Base-by-base conservation (phyloP, 2,113 vertebrate genomes). In the Neodon shergylaensis region DNA sequence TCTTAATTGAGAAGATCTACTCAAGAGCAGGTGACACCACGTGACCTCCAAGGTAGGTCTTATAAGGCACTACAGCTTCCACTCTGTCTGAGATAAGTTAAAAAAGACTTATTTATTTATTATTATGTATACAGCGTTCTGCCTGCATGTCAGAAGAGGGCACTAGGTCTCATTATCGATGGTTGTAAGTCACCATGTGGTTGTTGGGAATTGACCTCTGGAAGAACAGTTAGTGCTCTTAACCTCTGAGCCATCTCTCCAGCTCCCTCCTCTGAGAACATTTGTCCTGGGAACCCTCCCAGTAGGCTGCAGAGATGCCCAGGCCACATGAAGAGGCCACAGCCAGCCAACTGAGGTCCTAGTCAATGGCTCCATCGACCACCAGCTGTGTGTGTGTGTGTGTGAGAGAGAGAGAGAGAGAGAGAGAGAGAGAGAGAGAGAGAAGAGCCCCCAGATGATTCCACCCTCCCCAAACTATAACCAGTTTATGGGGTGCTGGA, bases 41-140 rank as follows among this genome's bases (percentile, higher is more conserved):
- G 13, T 89, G 83, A 92, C 52, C 47, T 96, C 86, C 26, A 31
- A 92, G 36, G 54, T n/a, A 91, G 42, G 52, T 86, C 68, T 83
- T 26, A 74, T 90, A 78, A 91, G 36, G 44, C 39, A 33, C 47
- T 65, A n/a, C 3, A 47, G 61, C 31, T 82, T 91, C 39, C 73
- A 31, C 19, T 81, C 39, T 79, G 19, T 58, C 54, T 4, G 19
- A 58, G 54, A 58, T 21, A 58, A 58, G 16, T 21, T 58, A 5
- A 58, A 58, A 58, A 58, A 7, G 54, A 58, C 19, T 58, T 58
- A 58, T 58, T 58, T 58, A 58, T 21, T 58, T 58, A 58, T 58
- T 58, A 58, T 58, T 58, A 58, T 58, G 54, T 7, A 58, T 58
- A 58, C 19, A 58, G 54, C 19, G 5, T 58, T 58, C 54, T 58